A percentile compares a stretch with the other conserved stretches of the same genome.
Conservation (phyloP, 2,797 vertebrate genomes). For the Phoebastria nigripes region DNA sequence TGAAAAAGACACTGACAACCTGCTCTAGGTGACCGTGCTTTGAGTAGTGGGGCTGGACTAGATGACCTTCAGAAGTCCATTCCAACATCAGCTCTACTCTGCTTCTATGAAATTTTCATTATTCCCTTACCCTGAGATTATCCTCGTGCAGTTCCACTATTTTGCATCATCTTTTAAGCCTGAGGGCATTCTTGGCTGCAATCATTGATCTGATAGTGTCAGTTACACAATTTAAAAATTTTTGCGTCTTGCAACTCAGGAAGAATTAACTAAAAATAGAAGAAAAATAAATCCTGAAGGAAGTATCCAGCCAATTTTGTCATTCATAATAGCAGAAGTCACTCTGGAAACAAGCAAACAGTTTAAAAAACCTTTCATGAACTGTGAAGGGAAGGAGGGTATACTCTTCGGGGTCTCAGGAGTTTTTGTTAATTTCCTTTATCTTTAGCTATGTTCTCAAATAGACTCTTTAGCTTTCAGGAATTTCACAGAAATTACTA, state of each 20-base stretch:
- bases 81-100: not conserved
- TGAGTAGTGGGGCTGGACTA: not conserved
- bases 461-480: not conserved
- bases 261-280: not conserved
- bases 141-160: not conserved
- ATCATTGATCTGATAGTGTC: not conserved
- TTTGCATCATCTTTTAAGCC: not conserved
- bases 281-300: not conserved
- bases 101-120: not conserved
- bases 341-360: not conserved
- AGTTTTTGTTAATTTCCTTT: not conserved
- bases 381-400: not conserved
- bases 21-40: fast-evolving
- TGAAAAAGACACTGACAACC: not conserved
- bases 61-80: not conserved
- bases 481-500: not conserved
- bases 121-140: not conserved
- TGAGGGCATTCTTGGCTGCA: not conserved
- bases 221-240: not conserved
- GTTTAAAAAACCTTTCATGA: not conserved
- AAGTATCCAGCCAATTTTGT: not conserved
- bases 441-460: not conserved
- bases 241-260: not conserved
- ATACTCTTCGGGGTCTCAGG: not conserved
- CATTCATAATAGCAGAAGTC: not conserved